These are phyloP conservation scores for Xanthia icteritia DNA, from an alignment of 2,888 invertebrate species.

Conservation along the genomic window DNA sequence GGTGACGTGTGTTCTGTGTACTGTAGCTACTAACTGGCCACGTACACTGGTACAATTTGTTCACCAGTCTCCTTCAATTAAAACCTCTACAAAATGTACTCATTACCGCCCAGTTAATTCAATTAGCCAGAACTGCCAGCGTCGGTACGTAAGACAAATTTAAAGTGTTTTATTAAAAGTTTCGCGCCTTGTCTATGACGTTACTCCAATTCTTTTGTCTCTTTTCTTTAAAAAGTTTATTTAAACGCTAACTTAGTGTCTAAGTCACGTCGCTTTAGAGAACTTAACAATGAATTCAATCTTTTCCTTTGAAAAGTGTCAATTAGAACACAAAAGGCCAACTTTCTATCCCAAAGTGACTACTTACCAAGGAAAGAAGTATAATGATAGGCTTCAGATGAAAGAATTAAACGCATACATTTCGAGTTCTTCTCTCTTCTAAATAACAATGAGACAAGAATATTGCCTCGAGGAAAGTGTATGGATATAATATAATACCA, in stretches of 20 bases:
- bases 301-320: conserved; percentile 72
- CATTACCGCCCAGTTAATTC: conserved; percentile 61
- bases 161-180: conserved; percentile 78
- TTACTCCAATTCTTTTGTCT: conserved; percentile 70
- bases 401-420: conserved; percentile 64
- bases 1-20: conserved; percentile 25
- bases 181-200: conserved; percentile 74
- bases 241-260: conserved; percentile 75
- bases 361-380: conserved; percentile 64
- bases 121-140: conserved; percentile 62
- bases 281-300: conserved; percentile 76
- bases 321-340: conserved; percentile 72
- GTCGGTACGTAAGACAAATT: conserved; percentile 71
- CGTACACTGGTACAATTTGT: conserved; percentile 31
- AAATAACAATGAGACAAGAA: conserved; percentile 50
- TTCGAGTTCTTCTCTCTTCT: conserved; percentile 58
- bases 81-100: conserved; percentile 53
- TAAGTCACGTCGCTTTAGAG: conserved; percentile 74
- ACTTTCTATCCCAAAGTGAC: conserved; percentile 68
- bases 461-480: conserved; percentile 36
- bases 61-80: conserved; percentile 54
- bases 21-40: conserved; percentile 17
- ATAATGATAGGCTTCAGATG: conserved; percentile 65
- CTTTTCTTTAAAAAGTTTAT: conserved; percentile 73
- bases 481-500: conserved; percentile 30